A percentile compares a stretch with the other conserved stretches of the same genome.
Conservation (phyloP, 2,797 vertebrate species). For the Manis javanica region DNA sequence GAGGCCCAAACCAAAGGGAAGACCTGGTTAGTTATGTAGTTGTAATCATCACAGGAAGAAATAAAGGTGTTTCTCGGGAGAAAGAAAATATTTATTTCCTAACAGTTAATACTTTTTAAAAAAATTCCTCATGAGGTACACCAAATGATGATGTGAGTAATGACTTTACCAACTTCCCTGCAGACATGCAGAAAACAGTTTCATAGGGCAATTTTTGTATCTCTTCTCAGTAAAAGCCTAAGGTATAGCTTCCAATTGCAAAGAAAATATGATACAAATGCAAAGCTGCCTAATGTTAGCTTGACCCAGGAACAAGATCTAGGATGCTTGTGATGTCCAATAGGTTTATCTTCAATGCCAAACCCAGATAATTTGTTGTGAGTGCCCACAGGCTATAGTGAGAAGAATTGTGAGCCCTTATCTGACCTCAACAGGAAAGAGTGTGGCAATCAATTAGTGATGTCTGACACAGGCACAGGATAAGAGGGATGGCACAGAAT, state of each 20-base stretch:
- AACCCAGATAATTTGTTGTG: neutral
- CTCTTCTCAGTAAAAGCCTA: constrained; percentile 4
- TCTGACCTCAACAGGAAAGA: neutral
- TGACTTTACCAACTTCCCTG: neutral
- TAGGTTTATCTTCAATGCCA: neutral
- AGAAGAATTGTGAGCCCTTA: neutral
- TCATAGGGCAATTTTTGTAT: constrained; percentile 17
- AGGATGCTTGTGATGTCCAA: neutral
- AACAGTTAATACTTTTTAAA: neutral
- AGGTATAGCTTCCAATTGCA: neutral
- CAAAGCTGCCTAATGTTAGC: neutral
- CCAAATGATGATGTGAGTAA: neutral
- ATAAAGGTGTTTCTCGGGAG: neutral
- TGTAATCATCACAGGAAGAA: neutral
- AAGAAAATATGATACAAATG: neutral
- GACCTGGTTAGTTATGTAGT: neutral
- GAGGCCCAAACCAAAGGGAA: neutral
- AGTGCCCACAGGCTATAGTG: neutral
- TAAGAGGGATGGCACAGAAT: neutral
- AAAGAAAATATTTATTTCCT: constrained; percentile 17
- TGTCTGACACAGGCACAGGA: neutral
- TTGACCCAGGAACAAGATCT: neutral
- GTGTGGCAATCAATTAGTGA: neutral
- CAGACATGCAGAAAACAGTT: constrained; percentile 43
- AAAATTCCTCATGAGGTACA: neutral